Conservation (phyloP, 2,113 vertebrate species). For the Epinephelus fuscoguttatus region DNA sequence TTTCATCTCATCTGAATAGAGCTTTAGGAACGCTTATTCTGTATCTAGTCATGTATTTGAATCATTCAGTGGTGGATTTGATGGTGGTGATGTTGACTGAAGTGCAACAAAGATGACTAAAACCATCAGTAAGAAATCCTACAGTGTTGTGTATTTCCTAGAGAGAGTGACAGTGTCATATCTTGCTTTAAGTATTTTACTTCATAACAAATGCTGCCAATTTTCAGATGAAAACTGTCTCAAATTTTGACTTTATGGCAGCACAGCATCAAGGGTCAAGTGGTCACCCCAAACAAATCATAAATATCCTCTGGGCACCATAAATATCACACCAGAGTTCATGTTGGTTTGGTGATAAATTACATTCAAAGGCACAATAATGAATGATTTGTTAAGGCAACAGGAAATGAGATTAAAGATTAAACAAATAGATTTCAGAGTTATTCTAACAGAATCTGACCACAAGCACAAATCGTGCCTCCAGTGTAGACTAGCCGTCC, state of each 20-base stretch:
- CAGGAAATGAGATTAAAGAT: background rate
- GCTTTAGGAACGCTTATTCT: too few relatives aligned
- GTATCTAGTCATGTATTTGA: too few relatives aligned
- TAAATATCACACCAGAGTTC: background rate
- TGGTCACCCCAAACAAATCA: background rate
- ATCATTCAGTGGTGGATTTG: too few relatives aligned
- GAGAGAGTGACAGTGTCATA: too few relatives aligned
- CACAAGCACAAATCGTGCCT: background rate
- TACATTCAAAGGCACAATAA: background rate
- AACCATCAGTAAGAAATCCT: too few relatives aligned
- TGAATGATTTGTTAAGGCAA: background rate
- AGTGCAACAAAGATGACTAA: too few relatives aligned
- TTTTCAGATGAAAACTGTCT: background rate
- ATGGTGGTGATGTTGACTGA: too few relatives aligned
- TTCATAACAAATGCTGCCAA: background rate
- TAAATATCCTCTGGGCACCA: background rate
- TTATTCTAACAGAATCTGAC: background rate
- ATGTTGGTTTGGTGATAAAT: background rate
- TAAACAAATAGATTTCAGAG: background rate
- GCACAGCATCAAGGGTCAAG: background rate
- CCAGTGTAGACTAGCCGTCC: background rate
- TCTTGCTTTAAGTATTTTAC: background rate
- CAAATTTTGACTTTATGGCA: background rate
- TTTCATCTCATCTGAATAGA: too few relatives aligned
- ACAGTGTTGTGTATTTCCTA: too few relatives aligned